Percentiles rank a stretch among this genome's conserved stretches.
Evolutionary conservation across 2,113 vertebrate species (phyloP).

Genomic region (Labeo catla): DNA sequence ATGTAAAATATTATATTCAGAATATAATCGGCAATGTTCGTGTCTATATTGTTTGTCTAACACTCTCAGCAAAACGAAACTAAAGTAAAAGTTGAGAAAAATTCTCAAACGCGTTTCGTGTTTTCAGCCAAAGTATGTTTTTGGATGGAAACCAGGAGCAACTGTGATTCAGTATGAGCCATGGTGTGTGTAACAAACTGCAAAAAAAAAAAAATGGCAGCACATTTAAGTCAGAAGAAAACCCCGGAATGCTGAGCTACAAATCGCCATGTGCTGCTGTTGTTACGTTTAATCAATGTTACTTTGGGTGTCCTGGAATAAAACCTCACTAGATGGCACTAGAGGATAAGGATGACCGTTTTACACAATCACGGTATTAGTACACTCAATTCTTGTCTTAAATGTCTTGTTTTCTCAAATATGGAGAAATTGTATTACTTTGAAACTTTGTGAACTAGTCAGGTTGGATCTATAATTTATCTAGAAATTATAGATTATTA

Average conservation of each 20-base stretch:
- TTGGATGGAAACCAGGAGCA: neutral
- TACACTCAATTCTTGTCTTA: neutral
- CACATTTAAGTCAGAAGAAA: neutral
- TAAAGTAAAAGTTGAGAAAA: neutral
- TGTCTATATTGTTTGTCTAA: neutral
- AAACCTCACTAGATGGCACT: slow-evolving; percentile 72
- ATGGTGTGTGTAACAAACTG: neutral
- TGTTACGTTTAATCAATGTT: neutral
- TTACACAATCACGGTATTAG: neutral
- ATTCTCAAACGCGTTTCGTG: neutral
- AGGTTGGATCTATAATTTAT: neutral
- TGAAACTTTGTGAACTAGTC: neutral
- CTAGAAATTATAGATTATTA: neutral
- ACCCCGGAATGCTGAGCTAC: neutral
- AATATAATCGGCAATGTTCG: neutral
- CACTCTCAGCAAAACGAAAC: neutral
- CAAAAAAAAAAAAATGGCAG: neutral
- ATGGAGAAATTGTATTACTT: neutral
- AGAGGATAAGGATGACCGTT: slow-evolving; percentile 55
- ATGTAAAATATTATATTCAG: neutral
- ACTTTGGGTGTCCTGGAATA: neutral
- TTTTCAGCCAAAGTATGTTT: neutral
- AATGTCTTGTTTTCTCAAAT: neutral
- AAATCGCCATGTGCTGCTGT: slow-evolving; percentile 5
- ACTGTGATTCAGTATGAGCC: neutral